Evolutionary conservation across 2,113 vertebrate species (phyloP).

Genomic region (Serilophus lunatus): DNA sequence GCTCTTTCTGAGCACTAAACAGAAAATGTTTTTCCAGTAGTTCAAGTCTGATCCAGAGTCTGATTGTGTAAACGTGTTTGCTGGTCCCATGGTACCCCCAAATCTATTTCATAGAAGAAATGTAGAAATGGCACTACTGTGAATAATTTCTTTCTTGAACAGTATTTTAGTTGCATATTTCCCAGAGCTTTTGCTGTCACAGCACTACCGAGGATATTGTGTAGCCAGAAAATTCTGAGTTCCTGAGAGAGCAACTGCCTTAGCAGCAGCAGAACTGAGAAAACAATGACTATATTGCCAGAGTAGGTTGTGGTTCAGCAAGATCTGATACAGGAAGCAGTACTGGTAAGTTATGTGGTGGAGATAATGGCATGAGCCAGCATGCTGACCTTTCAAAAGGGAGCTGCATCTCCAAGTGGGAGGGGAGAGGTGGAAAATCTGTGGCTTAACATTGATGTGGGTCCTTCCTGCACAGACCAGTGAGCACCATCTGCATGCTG

Average conservation of each 20-base stretch:
- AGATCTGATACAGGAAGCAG: not conserved
- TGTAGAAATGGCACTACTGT: not conserved
- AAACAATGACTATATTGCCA: not conserved
- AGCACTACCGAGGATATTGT: not conserved
- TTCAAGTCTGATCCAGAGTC: not conserved
- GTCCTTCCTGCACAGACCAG: not conserved
- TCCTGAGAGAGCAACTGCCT: not conserved
- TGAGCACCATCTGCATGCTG: not conserved
- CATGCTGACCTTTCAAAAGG: not conserved
- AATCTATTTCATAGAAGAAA: not conserved
- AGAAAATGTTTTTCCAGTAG: not conserved
- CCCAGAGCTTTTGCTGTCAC: not conserved
- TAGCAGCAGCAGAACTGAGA: not conserved
- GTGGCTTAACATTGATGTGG: not conserved
- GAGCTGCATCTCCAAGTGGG: not conserved
- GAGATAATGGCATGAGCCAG: not conserved
- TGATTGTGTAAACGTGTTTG: not conserved
- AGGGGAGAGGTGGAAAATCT: not conserved
- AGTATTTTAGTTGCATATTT: not conserved
- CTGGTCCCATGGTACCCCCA: not conserved
- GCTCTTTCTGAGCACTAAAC: not conserved
- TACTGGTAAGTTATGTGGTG: not conserved
- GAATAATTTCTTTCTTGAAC: not conserved
- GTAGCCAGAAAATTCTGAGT: not conserved
- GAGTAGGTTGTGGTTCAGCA: not conserved